Conservation (phyloP, 2,113 vertebrate genomes). For the Corythaixoides concolor region DNA sequence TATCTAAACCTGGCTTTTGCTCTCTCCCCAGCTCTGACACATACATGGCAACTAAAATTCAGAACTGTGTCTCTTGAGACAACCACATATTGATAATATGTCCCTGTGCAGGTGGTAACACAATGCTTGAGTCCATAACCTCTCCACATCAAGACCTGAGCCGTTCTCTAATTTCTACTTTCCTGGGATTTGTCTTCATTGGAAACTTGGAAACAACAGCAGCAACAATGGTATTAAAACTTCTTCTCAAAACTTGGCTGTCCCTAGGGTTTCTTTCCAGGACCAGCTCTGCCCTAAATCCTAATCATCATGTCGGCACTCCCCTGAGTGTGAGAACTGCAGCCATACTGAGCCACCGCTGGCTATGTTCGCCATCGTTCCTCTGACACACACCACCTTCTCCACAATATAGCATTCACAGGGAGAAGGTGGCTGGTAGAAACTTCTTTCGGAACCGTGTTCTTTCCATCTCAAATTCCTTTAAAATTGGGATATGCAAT, state of each 20-base stretch:
- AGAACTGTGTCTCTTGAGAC: background rate
- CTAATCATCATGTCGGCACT: background rate
- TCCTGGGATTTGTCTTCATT: background rate
- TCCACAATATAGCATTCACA: background rate
- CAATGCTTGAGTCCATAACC: background rate
- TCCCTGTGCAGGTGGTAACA: background rate
- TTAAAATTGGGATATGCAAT: background rate
- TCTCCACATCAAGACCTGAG: background rate
- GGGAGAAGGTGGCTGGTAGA: background rate
- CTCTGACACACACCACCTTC: background rate
- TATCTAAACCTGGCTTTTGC: background rate
- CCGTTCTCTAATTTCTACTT: background rate
- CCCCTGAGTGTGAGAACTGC: background rate
- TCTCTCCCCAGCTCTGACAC: background rate
- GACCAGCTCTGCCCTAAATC: background rate
- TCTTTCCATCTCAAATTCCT: background rate
- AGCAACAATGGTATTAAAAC: background rate
- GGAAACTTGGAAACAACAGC: background rate
- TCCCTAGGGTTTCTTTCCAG: background rate
- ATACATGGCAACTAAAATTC: background rate
- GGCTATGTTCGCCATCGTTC: background rate
- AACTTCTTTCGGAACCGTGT: background rate
- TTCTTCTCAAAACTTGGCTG: background rate
- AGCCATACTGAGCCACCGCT: fast-evolving
- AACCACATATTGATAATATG: background rate